A percentile compares a stretch with the other conserved stretches of the same genome.
phyloP scores from a whole-genome alignment of 2,113 vertebrate genomes.

The Heloderma charlesbogerti region DNA sequence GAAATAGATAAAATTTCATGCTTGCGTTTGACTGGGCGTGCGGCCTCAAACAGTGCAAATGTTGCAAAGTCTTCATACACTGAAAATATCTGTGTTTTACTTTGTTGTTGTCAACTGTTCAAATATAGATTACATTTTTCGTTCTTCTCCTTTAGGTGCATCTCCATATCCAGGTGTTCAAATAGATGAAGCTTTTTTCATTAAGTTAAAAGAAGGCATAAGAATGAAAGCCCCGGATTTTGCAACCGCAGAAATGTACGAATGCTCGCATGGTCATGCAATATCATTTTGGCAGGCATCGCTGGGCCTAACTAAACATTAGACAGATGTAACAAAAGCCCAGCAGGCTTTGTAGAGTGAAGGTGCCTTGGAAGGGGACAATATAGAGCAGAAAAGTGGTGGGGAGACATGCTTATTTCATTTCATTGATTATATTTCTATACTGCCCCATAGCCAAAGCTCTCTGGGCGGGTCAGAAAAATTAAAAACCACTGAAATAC shows the following conservation, averaged over 20 bases:
- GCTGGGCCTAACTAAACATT: background rate
- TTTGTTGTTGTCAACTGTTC: background rate
- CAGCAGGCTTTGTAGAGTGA: background rate
- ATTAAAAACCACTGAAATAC: too few relatives aligned
- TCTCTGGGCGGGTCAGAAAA: too few relatives aligned
- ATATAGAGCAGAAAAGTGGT: too few relatives aligned
- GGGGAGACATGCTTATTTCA: background rate
- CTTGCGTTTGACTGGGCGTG: background rate
- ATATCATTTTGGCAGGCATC: background rate
- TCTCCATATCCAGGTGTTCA: slow-evolving; percentile 94
- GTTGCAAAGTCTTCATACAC: background rate
- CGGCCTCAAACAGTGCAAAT: background rate
- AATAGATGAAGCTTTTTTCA: slow-evolving; percentile 95
- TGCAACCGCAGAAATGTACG: slow-evolving; percentile 91
- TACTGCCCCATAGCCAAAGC: too few relatives aligned
- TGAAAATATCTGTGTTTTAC: background rate
- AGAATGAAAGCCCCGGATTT: slow-evolving; percentile 92
- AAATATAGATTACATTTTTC: accelerated
- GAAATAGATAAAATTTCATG: background rate
- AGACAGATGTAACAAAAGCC: background rate
- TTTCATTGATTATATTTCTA: too few relatives aligned
- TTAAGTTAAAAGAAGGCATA: slow-evolving; percentile 89
- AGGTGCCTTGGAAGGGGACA: background rate
- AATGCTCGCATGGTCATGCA: background rate
- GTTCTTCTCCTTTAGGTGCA: slow-evolving; percentile 79